Base-by-base conservation (phyloP, 2,888 invertebrate genomes). In the Oligia fasciuncula region DNA sequence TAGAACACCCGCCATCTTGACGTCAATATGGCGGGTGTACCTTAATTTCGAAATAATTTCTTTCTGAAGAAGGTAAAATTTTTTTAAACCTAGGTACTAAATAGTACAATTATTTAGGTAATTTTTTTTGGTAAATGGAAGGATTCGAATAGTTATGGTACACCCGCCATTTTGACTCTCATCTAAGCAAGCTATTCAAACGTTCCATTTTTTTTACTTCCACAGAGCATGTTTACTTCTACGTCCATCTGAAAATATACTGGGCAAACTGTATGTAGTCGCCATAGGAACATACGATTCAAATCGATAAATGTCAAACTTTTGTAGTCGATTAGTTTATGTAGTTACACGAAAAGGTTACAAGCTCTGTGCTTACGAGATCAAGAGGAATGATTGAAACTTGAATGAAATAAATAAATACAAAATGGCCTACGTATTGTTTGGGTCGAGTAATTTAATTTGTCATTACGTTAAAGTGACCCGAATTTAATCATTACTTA, bases 371-470 rank as follows among this genome's bases (percentile, higher is more conserved):
- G 35, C 35, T 35, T 35, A 35, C 35, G 2, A 35, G 35, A 35
- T 3, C 35, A 35, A 35, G 35, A 19, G 29, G 40, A 66, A 67
- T 11, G 79, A 84, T 71, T 78, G 70, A 78, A 74, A 71, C 0
- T 11, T 17, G 77, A 43, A 69, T 60, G 69, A 80, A 76, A 54
- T 81, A 80, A 84, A 87, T 83, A 84, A 84, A 87, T 87, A 85
- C 90, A 91, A 91, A 90, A 92, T 92, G 92, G 91, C 91, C 84
- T 85, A 87, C 86, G 83, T 86, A 87, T 86, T 91, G 89, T 90
- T 90, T 90, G 86, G 88, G 72, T 87, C 66, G 60, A 63, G 63
- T 51, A 69, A 62, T 78, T 43, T 77, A 78, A 65, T 79, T 74
- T 63, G 49, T 63, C 54, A 65, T 13, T 62, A 57, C 6, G n/a